Percentiles rank a stretch among this genome's conserved stretches.
These are phyloP conservation scores for Macrobrachium rosenbergii DNA, from an alignment of 1,140 invertebrate genomes.

Conservation along the genomic window DNA sequence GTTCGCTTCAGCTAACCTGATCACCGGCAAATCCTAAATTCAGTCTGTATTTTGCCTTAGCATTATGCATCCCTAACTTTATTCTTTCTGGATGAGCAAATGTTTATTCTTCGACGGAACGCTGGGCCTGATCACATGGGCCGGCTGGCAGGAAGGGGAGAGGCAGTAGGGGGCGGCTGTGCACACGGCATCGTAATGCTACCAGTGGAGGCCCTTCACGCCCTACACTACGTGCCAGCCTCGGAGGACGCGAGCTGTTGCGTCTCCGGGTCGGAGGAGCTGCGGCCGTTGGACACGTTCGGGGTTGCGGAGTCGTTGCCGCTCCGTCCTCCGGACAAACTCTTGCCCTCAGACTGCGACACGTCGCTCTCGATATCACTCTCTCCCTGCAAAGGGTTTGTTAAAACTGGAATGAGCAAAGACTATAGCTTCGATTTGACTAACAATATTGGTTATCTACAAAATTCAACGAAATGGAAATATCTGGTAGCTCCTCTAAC, in stretches of 20 bases:
- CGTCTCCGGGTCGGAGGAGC: constrained; percentile 53
- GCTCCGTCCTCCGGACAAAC: constrained; percentile 30
- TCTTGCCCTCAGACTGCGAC: constrained; percentile 51
- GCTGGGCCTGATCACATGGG: constrained; percentile 47
- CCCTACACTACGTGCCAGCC: constrained; percentile 31
- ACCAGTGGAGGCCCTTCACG: neutral
- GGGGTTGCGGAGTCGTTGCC: constrained; percentile 31
- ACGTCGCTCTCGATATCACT: constrained; percentile 55
- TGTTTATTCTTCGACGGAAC: constrained; percentile 58
- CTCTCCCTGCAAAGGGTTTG: constrained; percentile 36
- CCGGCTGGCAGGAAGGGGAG: constrained; percentile 58
- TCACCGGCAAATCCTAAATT: constrained; percentile 9
- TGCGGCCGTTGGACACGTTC: constrained; percentile 54
- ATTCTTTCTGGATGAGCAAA: constrained; percentile 59
- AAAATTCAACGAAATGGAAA: no score
- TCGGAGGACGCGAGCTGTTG: constrained; percentile 46
- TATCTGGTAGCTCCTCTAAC: no score
- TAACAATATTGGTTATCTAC: no score
- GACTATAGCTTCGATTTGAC: no score
- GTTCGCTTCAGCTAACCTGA: neutral
- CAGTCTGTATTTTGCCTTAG: constrained; percentile 21
- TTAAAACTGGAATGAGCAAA: neutral
- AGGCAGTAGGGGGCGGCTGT: constrained; percentile 49
- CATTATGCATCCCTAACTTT: constrained; percentile 51
- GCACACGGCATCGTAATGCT: neutral